These are phyloP conservation scores for Diaprepes abbreviatus DNA, from an alignment of 2,888 invertebrate genomes.

Conservation along the genomic window DNA sequence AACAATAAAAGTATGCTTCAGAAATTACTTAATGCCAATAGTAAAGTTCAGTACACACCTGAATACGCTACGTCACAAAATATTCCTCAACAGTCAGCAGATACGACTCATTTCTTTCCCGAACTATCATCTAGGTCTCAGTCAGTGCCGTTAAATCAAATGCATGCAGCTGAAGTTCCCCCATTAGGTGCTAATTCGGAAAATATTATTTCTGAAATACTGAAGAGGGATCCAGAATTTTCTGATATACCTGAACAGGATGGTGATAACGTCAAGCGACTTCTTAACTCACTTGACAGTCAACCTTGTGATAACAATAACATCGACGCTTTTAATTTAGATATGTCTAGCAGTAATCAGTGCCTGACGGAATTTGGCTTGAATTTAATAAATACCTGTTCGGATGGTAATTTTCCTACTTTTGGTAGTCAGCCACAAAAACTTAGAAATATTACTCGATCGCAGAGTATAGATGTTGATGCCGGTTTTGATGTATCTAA, in stretches of 20 bases:
- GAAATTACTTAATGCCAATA: conserved; percentile 69
- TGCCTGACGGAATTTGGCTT: conserved; percentile 56
- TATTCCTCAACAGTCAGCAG: conserved; percentile 2
- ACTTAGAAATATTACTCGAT: conserved; percentile 47
- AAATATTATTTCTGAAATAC: conserved; percentile 56
- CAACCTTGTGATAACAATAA: conserved; percentile 62
- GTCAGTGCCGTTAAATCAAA: conserved; percentile 75
- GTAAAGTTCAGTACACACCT: conserved; percentile 69
- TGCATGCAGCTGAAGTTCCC: conserved; percentile 25
- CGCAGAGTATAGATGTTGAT: conserved; percentile 60
- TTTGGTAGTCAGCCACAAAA: conserved; percentile 21
- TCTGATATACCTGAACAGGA: conserved; percentile 67
- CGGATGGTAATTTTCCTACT: conserved; percentile 22
- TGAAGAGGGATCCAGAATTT: conserved; percentile 33
- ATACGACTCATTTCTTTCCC: conserved; percentile 30
- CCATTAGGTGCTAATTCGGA: conserved; percentile 74
- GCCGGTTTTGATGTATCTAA: conserved; percentile 49
- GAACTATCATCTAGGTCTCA: conserved; percentile 73
- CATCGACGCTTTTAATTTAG: conserved; percentile 56
- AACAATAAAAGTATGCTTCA: conserved; percentile 63
- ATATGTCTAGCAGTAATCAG: conserved; percentile 54
- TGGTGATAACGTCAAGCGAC: conserved; percentile 76
- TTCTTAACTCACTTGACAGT: conserved; percentile 74
- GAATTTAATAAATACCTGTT: conserved; percentile 43
- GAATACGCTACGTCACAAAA: conserved; percentile 61